Evolutionary conservation across 2,888 invertebrate species (phyloP).

Genomic region (Germaria angustata): DNA sequence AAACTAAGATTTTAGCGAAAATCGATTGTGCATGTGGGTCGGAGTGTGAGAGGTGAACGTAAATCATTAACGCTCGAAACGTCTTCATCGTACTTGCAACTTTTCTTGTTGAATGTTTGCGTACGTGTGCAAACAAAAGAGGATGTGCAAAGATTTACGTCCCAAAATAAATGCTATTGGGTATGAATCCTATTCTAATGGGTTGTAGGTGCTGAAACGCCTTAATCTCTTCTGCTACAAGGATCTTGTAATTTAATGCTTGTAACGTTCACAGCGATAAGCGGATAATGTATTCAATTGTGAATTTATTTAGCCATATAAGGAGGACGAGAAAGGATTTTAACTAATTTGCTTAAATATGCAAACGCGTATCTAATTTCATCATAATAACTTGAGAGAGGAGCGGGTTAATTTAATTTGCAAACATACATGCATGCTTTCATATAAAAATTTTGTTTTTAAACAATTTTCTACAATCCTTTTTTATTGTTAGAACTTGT

Average conservation of each 20-base stretch:
- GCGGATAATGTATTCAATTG: constrained; percentile 75
- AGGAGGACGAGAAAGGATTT: constrained; percentile 9
- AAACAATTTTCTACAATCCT: not conserved
- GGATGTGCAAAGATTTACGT: not conserved
- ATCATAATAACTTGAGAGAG: not conserved
- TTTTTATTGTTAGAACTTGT: constrained; percentile 22
- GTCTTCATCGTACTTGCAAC: constrained; percentile 54
- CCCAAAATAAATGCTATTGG: not conserved
- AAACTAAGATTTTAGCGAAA: constrained; percentile 41
- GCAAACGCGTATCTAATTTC: constrained; percentile 24
- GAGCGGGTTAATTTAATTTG: constrained; percentile 12
- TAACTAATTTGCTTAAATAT: constrained; percentile 61
- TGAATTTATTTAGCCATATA: constrained; percentile 26
- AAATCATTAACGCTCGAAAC: constrained; percentile 65
- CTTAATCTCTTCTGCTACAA: constrained; percentile 58
- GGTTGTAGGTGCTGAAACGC: constrained; percentile 56
- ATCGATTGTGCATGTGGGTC: constrained; percentile 24
- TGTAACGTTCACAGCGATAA: constrained; percentile 69
- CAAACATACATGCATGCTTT: not conserved
- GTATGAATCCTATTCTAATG: not conserved
- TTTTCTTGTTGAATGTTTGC: constrained; percentile 12
- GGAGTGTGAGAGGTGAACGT: constrained; percentile 41
- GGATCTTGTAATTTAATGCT: constrained; percentile 65
- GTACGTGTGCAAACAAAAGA: constrained; percentile 37
- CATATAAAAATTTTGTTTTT: too few relatives aligned